Evolutionary conservation across 2,888 invertebrate species (phyloP), one percentile per base, ranked within the genome.

Genomic region (Gortyna flavago): DNA sequence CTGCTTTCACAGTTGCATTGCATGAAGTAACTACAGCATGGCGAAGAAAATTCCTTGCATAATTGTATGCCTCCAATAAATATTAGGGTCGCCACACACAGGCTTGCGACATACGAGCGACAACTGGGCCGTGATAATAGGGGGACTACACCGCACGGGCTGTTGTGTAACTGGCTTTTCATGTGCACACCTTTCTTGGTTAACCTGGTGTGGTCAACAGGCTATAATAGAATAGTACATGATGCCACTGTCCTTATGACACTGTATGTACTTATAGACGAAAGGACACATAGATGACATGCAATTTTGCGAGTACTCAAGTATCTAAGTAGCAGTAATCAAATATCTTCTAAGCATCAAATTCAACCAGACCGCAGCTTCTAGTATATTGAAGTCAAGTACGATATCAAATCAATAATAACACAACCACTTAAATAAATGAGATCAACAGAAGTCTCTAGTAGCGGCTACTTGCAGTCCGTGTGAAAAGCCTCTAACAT

Each of bases 41-140:
- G 68, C 75, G 68, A 82, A 75, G 67, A 72, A 82, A 80, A 80
- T 82, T 83, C 79, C 79, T 88, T 88, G 85, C 88, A 88, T 88
- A 87, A 89, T 79, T 77, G 85, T 81, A 79, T 79, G 75, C 88
- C 78, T 87, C 77, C 80, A 81, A 82, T 83, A 84, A 87, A 75
- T 87, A 89, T 88, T 89, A 89, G 89, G 88, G 87, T 88, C 88
- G 87, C 77, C 69, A 88, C 89, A 90, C 89, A 91, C 89, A 91
- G 90, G 92, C 89, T 95, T 95, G 89, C 95, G 91, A 90, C 94
- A 95, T 91, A 90, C 89, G 78, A 77, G 85, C 89, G 92, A 77
- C 92, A 94, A 95, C 93, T 95, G 92, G 95, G 93, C 93, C 95
- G 95, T 93, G 93, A 93, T 95, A 95, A 95, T 94, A 92, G 92